Percentiles rank a stretch among this genome's conserved stretches.
Evolutionary conservation across 2,888 invertebrate genomes (phyloP).

Genomic region (Syrphus vitripennis): DNA sequence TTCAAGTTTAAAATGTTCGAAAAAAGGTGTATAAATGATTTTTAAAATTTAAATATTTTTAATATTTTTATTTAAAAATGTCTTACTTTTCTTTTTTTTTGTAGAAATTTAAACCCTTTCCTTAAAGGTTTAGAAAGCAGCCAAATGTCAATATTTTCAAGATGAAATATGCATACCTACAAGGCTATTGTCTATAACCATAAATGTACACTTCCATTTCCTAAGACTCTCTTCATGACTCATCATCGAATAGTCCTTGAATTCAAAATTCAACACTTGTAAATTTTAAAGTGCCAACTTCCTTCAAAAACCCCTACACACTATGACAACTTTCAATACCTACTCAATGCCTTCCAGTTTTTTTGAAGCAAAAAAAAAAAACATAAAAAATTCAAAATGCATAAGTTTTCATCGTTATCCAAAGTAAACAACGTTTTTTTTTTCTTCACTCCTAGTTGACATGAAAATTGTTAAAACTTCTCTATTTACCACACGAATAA

Average conservation of each 20-base stretch:
- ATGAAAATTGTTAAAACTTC: slow-evolving; percentile 49
- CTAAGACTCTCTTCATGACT: neutral
- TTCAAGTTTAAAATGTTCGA: too few species aligned
- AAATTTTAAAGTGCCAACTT: neutral
- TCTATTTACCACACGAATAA: slow-evolving; percentile 12
- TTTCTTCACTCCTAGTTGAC: slow-evolving; percentile 35
- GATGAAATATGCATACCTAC: too few species aligned
- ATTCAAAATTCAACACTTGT: neutral
- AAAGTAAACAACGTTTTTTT: slow-evolving; percentile 46
- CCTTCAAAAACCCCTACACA: neutral
- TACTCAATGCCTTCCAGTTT: too few species aligned
- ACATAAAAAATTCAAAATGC: slow-evolving; percentile 32
- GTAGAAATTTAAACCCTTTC: too few species aligned
- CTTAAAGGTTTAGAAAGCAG: too few species aligned
- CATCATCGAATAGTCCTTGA: neutral
- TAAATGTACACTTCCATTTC: neutral
- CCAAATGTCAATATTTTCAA: too few species aligned
- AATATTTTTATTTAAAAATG: too few species aligned
- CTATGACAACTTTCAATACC: neutral
- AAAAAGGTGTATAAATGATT: too few species aligned
- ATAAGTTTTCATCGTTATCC: slow-evolving; percentile 64
- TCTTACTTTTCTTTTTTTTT: too few species aligned
- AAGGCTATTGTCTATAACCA: too few species aligned
- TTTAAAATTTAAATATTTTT: too few species aligned
- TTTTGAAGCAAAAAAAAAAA: slow-evolving; percentile 56